These are phyloP conservation scores for Ochropleura leucogaster DNA, from an alignment of 2,888 invertebrate genomes.

Conservation along the genomic window DNA sequence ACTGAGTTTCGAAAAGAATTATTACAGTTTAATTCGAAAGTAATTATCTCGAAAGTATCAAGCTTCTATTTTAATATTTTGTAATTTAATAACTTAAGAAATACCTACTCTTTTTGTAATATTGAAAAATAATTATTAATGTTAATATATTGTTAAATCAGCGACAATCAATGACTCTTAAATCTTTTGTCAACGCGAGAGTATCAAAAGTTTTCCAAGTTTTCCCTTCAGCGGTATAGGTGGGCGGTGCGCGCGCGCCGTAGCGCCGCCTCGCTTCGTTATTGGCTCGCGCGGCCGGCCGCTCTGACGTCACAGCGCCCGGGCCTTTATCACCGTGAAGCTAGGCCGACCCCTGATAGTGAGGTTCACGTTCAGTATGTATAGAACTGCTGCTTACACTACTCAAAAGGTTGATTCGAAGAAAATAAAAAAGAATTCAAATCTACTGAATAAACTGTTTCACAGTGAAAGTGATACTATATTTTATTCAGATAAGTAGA, in stretches of 20 bases:
- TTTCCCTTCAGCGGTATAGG: constrained; percentile 76
- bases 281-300: constrained; percentile 84
- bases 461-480: constrained; percentile 12
- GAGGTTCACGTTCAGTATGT: constrained; percentile 59
- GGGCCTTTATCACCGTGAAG: constrained; percentile 77
- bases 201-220: constrained; percentile 78
- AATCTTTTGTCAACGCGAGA: constrained; percentile 18
- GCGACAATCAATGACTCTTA: neutral
- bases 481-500: neutral
- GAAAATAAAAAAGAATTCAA: neutral
- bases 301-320: constrained; percentile 86
- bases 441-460: neutral
- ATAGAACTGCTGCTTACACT: constrained; percentile 39
- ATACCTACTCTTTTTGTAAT: neutral
- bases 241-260: constrained; percentile 84
- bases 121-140: neutral
- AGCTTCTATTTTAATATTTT: neutral
- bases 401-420: neutral
- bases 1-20: neutral
- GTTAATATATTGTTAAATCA: neutral
- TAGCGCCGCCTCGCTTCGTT: constrained; percentile 82
- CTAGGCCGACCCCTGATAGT: constrained; percentile 69
- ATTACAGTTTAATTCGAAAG: neutral
- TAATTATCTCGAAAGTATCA: neutral
- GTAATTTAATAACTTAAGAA: neutral